Base-by-base conservation (phyloP, 2,888 invertebrate genomes). In the Euphydryas editha region DNA sequence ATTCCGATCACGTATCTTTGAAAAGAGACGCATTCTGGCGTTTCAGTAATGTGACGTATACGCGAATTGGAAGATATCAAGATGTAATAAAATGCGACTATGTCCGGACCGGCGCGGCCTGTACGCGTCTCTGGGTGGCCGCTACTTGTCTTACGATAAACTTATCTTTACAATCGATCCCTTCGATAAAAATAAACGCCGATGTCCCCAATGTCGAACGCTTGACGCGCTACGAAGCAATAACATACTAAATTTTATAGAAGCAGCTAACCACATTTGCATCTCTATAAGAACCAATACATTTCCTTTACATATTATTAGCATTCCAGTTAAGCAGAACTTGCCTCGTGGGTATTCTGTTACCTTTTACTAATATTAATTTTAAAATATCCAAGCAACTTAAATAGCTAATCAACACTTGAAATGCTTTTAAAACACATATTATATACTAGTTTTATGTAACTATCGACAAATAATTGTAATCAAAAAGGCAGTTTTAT, bases 141-240 rank as follows among this genome's bases (percentile, higher is more conserved):
- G 90, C 92, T 92, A 90, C 92, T 90, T 85, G 92, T 92, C 91
- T 92, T 92, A 90, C 90, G 89, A 87, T 85, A 83, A 85, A 88
- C 86, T 90, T 92, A 92, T 92, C 92, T 92, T 87, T 83, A 89
- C 87, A 87, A 91, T 92, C 92, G 90, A 91, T 90, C 87, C 89
- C 84, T 79, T 78, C 85, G 90, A 91, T 91, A 90, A 90, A 90
- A 90, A 88, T 86, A 88, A 88, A 82, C 83, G 81, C 81, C 79
- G 80, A 81, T 81, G 82, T 81, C 80, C 82, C 80, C 81, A 79
- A 86, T 82, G 87, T 84, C 84, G 84, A 83, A 84, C 80, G 81
- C 84, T 87, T 89, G 88, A 88, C 86, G 87, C 86, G 86, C 84
- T 83, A 82, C 85, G 82, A 82, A 84, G 84, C 86, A 82, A 89